These are phyloP conservation scores for Ctenopoma multispine DNA, from an alignment of 2,797 vertebrate species.

Conservation along the genomic window DNA sequence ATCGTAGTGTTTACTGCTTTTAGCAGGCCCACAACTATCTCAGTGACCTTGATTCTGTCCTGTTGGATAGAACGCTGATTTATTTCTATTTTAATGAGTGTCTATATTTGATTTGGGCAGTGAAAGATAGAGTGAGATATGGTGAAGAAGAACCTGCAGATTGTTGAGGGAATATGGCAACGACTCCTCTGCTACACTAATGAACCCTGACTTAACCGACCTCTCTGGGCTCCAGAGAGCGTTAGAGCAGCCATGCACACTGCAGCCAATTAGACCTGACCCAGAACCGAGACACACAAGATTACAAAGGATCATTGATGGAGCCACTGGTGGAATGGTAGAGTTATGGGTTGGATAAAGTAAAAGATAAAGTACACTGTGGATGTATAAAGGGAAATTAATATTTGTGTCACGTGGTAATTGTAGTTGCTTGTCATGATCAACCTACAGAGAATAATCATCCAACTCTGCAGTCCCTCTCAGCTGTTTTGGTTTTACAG, in stretches of 20 bases:
- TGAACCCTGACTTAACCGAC: constrained; percentile 68
- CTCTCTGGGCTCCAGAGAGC: constrained; percentile 50
- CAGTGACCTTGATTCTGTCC: constrained; percentile 6
- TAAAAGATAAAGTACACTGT: constrained; percentile 1
- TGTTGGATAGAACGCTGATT: background rate
- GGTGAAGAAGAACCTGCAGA: constrained; percentile 21
- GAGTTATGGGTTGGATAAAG: constrained; percentile 6
- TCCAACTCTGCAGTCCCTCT: background rate
- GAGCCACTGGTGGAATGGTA: constrained; percentile 1
- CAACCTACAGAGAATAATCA: background rate
- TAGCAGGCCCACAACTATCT: background rate
- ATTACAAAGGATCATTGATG: constrained; percentile 27
- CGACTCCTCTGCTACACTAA: constrained; percentile 51
- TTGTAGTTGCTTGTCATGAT: background rate
- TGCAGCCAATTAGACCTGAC: constrained; percentile 63
- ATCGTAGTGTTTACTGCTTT: constrained; percentile 31
- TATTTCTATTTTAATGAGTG: constrained; percentile 6
- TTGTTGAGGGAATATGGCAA: constrained; percentile 39
- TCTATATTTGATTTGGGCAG: background rate
- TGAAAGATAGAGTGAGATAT: background rate
- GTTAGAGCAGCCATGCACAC: constrained; percentile 32
- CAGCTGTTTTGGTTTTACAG: background rate
- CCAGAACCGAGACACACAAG: constrained; percentile 25
- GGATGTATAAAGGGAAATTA: background rate
- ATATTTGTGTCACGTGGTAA: background rate